Evolutionary conservation across 2,797 vertebrate species (phyloP), one percentile per base, ranked within the genome.

Genomic region (Morelia viridis): DNA sequence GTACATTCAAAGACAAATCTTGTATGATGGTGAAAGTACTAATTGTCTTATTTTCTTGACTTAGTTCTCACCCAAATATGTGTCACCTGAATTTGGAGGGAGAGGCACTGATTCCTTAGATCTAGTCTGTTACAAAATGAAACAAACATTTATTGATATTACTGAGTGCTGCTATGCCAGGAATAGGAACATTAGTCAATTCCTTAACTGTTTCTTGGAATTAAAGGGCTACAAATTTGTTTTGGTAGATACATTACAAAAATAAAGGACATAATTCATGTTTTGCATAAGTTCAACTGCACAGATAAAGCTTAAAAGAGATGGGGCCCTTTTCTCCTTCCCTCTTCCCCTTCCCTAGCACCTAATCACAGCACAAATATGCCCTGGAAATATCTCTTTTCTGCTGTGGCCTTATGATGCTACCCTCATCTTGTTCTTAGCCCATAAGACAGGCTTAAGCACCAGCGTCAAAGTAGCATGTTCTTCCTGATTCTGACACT

Each of bases 1-100:
- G 26, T 46, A 15, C 92, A 22, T 94, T 71, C 83, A 88, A 53
- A 94, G 90, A 65, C 88, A 95, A 93, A 28, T 62, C 15, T 90
- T 92, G 19, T 65, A 86, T 61, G 57, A 15, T 88, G 88, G 68
- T 94, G 90, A 96, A 96, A 96, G 95, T n/a, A 58, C 24, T 90
- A 84, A 89, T 92, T 89, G 91, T 92, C 87, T 41, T 64, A 24
- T 56, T 83, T 83, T 64, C 91, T 89, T 24, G 10, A 53, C 5
- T 68, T 68, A 31, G 53, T 65, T 85, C 76, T 89, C 28, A 85
- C 26, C 22, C 41, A 89, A 19, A 85, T 6, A 57, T 65, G n/a
- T 57, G 9, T 24, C 8, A 24, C 41, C 76, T 80, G 76, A 80
- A 80, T 80, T 46, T 80, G 41, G 71, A 41, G 0, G 1, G 71